phyloP scores from a whole-genome alignment of 2,888 invertebrate species.

The Lycophotia porphyrea region DNA sequence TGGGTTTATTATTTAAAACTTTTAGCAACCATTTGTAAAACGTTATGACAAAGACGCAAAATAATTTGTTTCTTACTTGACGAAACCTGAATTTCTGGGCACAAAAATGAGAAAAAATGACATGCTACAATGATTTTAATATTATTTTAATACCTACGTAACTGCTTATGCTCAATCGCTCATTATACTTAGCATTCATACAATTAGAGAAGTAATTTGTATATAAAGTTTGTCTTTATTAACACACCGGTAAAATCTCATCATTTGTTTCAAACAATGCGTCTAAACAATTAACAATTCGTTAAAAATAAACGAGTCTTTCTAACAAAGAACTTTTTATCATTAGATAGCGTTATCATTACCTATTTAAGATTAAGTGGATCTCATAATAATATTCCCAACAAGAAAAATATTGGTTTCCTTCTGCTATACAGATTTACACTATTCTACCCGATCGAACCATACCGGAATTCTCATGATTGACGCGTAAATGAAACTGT shows the following conservation, averaged over 20 bases:
- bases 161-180: slow-evolving; percentile 11
- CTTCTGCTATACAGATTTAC: background rate
- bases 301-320: background rate
- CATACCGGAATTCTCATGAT: background rate
- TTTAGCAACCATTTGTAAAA: background rate
- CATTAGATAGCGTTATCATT: background rate
- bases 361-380: background rate
- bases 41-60: background rate
- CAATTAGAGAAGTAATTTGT: slow-evolving; percentile 37
- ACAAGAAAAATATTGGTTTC: background rate
- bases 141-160: no score
- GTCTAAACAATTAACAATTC: slow-evolving; percentile 28
- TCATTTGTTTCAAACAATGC: slow-evolving; percentile 16
- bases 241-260: background rate
- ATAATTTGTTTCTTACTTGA: background rate
- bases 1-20: background rate
- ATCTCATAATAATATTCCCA: background rate
- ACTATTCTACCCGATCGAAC: background rate
- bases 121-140: slow-evolving; percentile 25
- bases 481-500: slow-evolving; percentile 29
- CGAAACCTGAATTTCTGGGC: no score
- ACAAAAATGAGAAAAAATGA: slow-evolving; percentile 20
- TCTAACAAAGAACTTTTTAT: background rate
- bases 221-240: slow-evolving; percentile 7
- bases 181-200: slow-evolving; percentile 12